Evolutionary conservation across 2,888 invertebrate species (phyloP), one percentile per base, ranked within the genome.

Genomic region (Hybos culiciformis): DNA sequence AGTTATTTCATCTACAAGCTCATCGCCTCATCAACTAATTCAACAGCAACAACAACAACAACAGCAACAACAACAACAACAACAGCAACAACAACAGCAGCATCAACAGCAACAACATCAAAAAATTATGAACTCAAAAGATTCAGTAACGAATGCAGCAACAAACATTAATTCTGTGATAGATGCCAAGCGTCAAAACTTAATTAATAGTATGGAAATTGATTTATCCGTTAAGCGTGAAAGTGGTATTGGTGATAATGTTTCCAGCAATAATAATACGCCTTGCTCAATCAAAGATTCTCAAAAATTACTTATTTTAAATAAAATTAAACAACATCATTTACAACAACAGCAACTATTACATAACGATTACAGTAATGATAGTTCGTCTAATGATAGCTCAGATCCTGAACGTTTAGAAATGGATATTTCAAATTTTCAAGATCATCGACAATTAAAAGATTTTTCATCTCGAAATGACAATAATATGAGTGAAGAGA

Each of bases 321-420:
- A 41, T 47, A 46, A 51, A 51, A 42, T 48, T 43, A 46, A 53
- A 52, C 38, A 50, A 45, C 21, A 48, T 53, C 39, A 45, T 48
- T 32, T 51, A 50, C 34, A 56, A 54, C 38, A 34, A n/a, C 14
- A 12, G 4, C 14, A 34, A 34, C 34, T 34, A 12, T 11, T n/a
- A 34, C 11, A 19, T 17, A 14, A 34, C 9, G 19, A 19, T 4
- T 39, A 45, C 44, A 46, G 44, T 44, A 47, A 42, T 42, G 48
- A 48, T 45, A 39, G 48, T 26, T 73, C 73, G 46, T 58, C 60
- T 17, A 62, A 60, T 42, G 65, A 65, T 44, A 72, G 68, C 51
- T 81, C 83, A 1, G 83, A 84, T 67, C 80, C 80, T 3, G 81
- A 80, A 53, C 50, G 56, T 47, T 49, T 59, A 34, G 54, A 58